phyloP scores from a whole-genome alignment of 2,113 vertebrate species.

The Pristiophorus japonicus region DNA sequence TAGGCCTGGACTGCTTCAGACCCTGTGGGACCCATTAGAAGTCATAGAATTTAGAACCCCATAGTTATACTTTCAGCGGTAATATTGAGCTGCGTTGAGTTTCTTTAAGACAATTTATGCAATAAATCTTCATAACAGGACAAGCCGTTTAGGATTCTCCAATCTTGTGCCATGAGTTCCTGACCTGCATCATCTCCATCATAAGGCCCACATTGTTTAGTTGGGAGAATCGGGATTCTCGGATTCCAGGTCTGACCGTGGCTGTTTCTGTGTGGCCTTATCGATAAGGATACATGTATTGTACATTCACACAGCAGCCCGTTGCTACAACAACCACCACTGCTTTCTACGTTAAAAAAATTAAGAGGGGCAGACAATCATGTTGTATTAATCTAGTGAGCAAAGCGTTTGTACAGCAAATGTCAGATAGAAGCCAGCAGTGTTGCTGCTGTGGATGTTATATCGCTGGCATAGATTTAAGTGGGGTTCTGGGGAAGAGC shows the following conservation, averaged over 20 bases:
- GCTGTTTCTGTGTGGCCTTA: not conserved
- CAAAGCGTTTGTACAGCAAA: not conserved
- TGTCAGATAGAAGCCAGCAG: not conserved
- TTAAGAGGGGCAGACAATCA: not conserved
- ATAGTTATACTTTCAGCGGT: not conserved
- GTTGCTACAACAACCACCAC: not conserved
- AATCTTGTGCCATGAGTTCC: not conserved
- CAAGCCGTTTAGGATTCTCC: not conserved
- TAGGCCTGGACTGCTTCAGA: not conserved
- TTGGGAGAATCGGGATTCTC: not conserved
- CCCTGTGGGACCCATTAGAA: not conserved
- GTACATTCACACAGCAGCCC: not conserved
- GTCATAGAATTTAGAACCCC: not conserved
- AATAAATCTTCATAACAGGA: not conserved
- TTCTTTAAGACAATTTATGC: not conserved
- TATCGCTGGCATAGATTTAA: not conserved
- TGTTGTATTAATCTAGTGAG: not conserved
- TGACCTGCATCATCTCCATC: not conserved
- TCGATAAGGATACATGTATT: not conserved
- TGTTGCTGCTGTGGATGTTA: not conserved
- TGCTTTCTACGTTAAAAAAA: not conserved
- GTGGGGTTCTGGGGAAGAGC: not conserved
- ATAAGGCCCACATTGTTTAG: not conserved
- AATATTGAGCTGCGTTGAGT: not conserved
- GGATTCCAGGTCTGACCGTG: not conserved